Evolutionary conservation across 2,113 vertebrate species (phyloP).

Genomic region (Syrmaticus mikado): DNA sequence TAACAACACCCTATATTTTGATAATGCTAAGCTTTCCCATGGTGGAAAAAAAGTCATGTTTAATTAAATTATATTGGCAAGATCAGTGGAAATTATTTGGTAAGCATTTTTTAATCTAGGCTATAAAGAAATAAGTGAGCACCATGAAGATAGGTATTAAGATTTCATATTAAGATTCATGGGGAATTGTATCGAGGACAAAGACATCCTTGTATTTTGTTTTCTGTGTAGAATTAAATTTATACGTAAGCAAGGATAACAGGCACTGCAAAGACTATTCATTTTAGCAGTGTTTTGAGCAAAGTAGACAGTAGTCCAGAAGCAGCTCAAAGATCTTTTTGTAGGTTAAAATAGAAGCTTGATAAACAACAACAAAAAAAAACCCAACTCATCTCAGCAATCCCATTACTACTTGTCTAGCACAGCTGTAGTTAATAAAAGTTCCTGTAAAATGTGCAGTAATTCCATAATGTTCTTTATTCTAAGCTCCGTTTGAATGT

Average conservation of each 20-base stretch:
- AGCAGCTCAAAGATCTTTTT: conserved; percentile 63
- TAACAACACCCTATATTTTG: background rate
- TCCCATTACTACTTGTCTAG: conserved; percentile 46
- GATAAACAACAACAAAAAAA: background rate
- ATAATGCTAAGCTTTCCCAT: background rate
- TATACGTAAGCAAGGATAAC: conserved; percentile 27
- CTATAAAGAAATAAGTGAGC: background rate
- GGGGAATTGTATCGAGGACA: background rate
- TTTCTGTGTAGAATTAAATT: background rate
- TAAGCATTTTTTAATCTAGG: background rate
- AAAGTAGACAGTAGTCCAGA: conserved; percentile 2
- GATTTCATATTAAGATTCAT: conserved; percentile 5
- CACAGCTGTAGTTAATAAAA: conserved; percentile 61
- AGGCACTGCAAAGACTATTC: conserved; percentile 40
- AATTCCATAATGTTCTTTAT: conserved; percentile 58
- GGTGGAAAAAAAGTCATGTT: background rate
- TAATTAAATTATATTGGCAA: background rate
- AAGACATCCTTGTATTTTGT: conserved; percentile 19
- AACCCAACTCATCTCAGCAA: background rate
- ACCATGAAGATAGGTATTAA: background rate
- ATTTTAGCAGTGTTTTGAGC: conserved; percentile 42
- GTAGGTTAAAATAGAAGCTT: conserved; percentile 56
- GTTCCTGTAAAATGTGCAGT: conserved; percentile 41
- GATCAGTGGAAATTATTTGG: background rate
- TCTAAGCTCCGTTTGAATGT: background rate